Evolutionary conservation across 2,113 vertebrate genomes (phyloP).

Genomic region (Genyomyrus donnyi): DNA sequence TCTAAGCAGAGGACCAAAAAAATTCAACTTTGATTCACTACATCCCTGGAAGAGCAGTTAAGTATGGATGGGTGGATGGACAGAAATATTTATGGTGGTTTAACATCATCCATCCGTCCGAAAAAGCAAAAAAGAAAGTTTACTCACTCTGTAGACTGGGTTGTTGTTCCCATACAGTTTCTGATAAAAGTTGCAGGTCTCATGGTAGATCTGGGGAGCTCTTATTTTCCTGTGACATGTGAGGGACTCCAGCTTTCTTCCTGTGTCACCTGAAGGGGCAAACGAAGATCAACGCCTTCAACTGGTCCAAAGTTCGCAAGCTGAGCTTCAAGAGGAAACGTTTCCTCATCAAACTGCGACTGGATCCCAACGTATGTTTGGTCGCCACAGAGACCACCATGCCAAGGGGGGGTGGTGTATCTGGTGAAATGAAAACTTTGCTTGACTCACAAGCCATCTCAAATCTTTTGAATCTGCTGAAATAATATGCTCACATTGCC

Average conservation of each 20-base stretch:
- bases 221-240: neutral
- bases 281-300: slow-evolving; percentile 94
- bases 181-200: neutral
- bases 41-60: neutral
- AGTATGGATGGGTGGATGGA: neutral
- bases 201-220: neutral
- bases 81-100: neutral
- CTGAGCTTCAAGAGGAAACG: slow-evolving; percentile 98
- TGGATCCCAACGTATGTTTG: slow-evolving; percentile 83
- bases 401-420: neutral
- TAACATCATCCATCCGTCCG: neutral
- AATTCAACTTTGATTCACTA: neutral
- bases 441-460: neutral
- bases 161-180: neutral
- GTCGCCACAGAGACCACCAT: neutral
- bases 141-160: neutral
- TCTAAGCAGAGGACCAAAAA: neutral
- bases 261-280: slow-evolving; percentile 66
- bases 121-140: neutral
- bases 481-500: neutral
- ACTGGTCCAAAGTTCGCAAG: slow-evolving; percentile 96
- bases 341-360: slow-evolving; percentile 91
- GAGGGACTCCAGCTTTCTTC: slow-evolving; percentile 4
- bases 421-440: neutral
- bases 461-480: neutral